A percentile compares a stretch with the other conserved stretches of the same genome.
These are phyloP conservation scores for Theretra japonica DNA, from an alignment of 2,888 invertebrate species.

Conservation along the genomic window DNA sequence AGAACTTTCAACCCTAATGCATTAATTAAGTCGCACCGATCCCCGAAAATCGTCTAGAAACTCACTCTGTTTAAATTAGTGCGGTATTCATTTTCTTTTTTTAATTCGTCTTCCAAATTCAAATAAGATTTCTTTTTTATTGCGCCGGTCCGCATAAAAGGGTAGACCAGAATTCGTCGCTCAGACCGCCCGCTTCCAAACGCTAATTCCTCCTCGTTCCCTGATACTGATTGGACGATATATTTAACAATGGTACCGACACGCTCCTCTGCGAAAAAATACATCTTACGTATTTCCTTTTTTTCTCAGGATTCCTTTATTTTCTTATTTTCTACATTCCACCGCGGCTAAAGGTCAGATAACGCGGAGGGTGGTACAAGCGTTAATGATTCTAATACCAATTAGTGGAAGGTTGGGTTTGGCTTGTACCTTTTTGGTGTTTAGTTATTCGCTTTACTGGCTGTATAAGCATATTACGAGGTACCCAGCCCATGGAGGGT, in stretches of 20 bases:
- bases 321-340: constrained; percentile 70
- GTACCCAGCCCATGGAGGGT: constrained; percentile 77
- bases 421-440: constrained; percentile 66
- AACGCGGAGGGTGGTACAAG: constrained; percentile 51
- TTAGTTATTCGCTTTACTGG: constrained; percentile 68
- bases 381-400: constrained; percentile 76
- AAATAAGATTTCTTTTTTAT: constrained; percentile 82
- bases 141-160: constrained; percentile 75
- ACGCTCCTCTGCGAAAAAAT: constrained; percentile 77
- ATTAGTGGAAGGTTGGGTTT: constrained; percentile 77
- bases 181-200: constrained; percentile 67
- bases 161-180: constrained; percentile 74
- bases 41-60: constrained; percentile 75
- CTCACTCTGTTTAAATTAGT: constrained; percentile 79
- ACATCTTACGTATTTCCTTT: constrained; percentile 78
- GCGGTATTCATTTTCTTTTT: constrained; percentile 81
- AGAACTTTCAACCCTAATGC: constrained; percentile 70
- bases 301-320: constrained; percentile 76
- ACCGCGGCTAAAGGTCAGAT: constrained; percentile 63
- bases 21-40: constrained; percentile 77
- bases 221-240: constrained; percentile 83
- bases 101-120: constrained; percentile 82
- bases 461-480: constrained; percentile 75
- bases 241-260: constrained; percentile 83
- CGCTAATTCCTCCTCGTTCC: constrained; percentile 78